These are phyloP conservation scores for Chaetops frenatus DNA, from an alignment of 2,113 vertebrate species.

Conservation along the genomic window DNA sequence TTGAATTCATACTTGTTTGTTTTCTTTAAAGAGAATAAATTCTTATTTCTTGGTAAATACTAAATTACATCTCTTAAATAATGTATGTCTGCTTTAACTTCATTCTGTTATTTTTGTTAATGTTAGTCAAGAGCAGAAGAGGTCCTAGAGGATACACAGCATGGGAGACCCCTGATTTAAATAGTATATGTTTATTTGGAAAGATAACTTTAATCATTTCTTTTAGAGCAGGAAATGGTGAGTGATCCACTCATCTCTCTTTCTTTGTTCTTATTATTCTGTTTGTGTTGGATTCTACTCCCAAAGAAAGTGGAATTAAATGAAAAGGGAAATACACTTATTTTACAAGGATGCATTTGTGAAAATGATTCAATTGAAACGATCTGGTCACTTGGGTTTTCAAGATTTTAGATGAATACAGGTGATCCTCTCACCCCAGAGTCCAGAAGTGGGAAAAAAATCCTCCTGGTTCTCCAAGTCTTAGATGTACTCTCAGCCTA, in stretches of 20 bases:
- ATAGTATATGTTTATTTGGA: background rate
- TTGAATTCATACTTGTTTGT: background rate
- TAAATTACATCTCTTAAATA: background rate
- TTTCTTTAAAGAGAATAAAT: background rate
- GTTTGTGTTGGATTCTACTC: background rate
- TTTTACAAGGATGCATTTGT: background rate
- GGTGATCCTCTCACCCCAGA: background rate
- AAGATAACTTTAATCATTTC: background rate
- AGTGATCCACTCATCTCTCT: background rate
- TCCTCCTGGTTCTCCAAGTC: background rate
- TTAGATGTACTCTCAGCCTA: background rate
- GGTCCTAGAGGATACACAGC: background rate
- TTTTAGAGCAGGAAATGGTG: background rate
- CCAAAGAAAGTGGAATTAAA: background rate
- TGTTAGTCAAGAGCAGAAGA: background rate
- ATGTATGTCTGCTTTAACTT: background rate
- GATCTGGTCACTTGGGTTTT: background rate
- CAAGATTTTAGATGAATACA: background rate
- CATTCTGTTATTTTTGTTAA: background rate
- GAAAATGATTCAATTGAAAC: background rate
- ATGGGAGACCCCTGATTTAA: background rate
- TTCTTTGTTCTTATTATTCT: background rate
- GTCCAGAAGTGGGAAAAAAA: background rate
- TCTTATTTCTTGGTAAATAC: background rate
- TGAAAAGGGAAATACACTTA: background rate